Evolutionary conservation across 2,113 vertebrate genomes (phyloP), one percentile per base, ranked within the genome.

Genomic region (Odontesthes bonariensis): DNA sequence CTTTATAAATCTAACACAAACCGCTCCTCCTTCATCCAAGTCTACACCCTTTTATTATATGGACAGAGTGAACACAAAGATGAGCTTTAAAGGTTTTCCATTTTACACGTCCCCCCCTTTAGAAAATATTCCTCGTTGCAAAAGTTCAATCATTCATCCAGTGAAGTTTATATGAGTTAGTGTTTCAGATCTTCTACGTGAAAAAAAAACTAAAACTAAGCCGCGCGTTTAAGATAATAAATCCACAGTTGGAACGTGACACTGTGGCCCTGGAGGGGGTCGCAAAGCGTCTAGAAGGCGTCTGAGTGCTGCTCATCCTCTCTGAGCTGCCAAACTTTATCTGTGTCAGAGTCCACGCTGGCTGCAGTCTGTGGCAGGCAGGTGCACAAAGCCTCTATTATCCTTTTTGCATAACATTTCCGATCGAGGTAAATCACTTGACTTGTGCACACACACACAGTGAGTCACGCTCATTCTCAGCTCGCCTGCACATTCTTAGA

Each of bases 331-430:
- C 88, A 91, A 82, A 87, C 87, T 77, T 70, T 54, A 73, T 90
- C 84, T 88, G 86, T 72, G 86, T 84, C 84, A 86, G 81, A 89
- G 86, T 87, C 80, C 76, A 83, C 22, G 66, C 79, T 61, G 65
- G 62, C 77, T 70, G 56, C 69, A 27, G 71, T 73, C 70, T 56
- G 77, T 9, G 16, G 75, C 87, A 55, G 81, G 82, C 88, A 91
- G 89, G 90, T 91, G 89, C 88, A 92, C 88, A 89, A 87, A 67
- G 88, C 75, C 83, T 76, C 86, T 20, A 79, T 88, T 89, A 86
- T 88, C 62, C 17, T 63, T 73, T 86, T 79, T 90, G 88, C 87
- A 72, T 79, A 84, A 85, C 81, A 75, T 83, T 83, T 89, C 84
- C 86, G 59, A 85, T 86, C 0, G 55, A 87, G 73, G 75, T 83